These are phyloP conservation scores for Amorpha juglandis DNA, from an alignment of 2,888 invertebrate species.

Conservation along the genomic window DNA sequence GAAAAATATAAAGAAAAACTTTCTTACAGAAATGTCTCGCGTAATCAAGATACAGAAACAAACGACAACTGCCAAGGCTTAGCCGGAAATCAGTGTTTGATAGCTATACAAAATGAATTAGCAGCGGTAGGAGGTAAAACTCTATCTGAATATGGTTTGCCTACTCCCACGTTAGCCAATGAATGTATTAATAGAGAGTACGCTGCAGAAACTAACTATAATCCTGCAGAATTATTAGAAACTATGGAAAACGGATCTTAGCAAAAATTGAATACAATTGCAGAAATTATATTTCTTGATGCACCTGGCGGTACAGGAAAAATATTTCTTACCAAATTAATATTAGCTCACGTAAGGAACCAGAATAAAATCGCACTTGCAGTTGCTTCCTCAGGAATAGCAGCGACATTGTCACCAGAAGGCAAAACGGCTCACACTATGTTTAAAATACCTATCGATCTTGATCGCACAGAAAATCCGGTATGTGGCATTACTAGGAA, in stretches of 20 bases:
- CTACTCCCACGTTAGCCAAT: background rate
- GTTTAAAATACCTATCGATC: slow-evolving; percentile 27
- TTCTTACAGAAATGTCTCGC: no score
- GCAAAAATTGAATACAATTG: slow-evolving; percentile 33
- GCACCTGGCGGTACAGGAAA: slow-evolving; percentile 30
- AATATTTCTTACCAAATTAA: slow-evolving; percentile 29
- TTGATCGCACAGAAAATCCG: slow-evolving; percentile 7
- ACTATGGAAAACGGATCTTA: slow-evolving; percentile 32
- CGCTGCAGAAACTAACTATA: slow-evolving; percentile 31
- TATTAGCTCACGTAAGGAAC: slow-evolving; percentile 13
- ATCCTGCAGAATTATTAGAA: slow-evolving; percentile 31
- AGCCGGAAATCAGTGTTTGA: slow-evolving; percentile 17
- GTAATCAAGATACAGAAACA: background rate
- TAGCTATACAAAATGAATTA: slow-evolving; percentile 10
- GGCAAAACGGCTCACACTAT: slow-evolving; percentile 23
- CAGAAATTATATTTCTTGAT: slow-evolving; percentile 32
- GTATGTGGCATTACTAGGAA: slow-evolving; percentile 24
- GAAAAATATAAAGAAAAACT: no score
- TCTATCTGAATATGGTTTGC: slow-evolving; percentile 22
- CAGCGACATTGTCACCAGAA: slow-evolving; percentile 25
- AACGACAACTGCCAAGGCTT: background rate
- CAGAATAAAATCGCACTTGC: slow-evolving; percentile 24
- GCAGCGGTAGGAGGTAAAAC: slow-evolving; percentile 22
- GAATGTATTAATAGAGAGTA: slow-evolving; percentile 32
- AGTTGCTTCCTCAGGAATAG: slow-evolving; percentile 27